Evolutionary conservation across 1,140 invertebrate genomes (phyloP), one percentile per base, ranked within the genome.

Genomic region (Helicoverpa armigera): DNA sequence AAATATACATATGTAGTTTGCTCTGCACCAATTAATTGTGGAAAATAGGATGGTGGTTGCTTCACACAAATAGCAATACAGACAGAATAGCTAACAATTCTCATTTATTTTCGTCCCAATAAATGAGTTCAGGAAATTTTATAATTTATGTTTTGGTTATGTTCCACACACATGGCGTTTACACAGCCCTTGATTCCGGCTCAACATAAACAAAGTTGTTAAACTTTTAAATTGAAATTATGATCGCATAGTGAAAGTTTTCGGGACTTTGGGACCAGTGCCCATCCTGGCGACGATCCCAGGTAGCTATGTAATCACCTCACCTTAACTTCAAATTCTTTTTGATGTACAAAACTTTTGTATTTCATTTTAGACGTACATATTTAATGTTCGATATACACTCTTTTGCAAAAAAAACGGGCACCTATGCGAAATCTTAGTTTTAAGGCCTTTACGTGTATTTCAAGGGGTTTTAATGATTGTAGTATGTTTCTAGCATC

Each of bases 141-240:
- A 65, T 16, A 65, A 76, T 78, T 58, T 74, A 35, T 51, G 35
- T 60, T 60, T 10, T 43, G 48, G 56, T 73, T 79, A 79, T 75
- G 50, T 74, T 58, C 29, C 43, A 48, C 50, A 29, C 81, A 73
- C 61, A 75, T 79, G 65, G 13, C 60, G 61, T 63, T 83, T 79
- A 69, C 54, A 72, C 35, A 69, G 48, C 63, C 69, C 73, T 61
- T 82, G 80, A 80, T 88, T 82, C 76, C 29, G 69, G 70, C 76
- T 76, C 69, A 82, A 83, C 80, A 70, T 85, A 85, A 85, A 86
- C 84, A 85, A 85, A 84, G 82, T 85, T 86, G 67, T 75, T 65
- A 85, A 89, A 87, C 82, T 90, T 90, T 88, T 86, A 88, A 90
- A 87, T 90, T 88, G 83, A 86, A 87, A 90, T 88, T 90, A 89